A percentile compares a stretch with the other conserved stretches of the same genome.
These are phyloP conservation scores for Rhodeus uyekii DNA, from an alignment of 2,797 vertebrate genomes.

Conservation along the genomic window DNA sequence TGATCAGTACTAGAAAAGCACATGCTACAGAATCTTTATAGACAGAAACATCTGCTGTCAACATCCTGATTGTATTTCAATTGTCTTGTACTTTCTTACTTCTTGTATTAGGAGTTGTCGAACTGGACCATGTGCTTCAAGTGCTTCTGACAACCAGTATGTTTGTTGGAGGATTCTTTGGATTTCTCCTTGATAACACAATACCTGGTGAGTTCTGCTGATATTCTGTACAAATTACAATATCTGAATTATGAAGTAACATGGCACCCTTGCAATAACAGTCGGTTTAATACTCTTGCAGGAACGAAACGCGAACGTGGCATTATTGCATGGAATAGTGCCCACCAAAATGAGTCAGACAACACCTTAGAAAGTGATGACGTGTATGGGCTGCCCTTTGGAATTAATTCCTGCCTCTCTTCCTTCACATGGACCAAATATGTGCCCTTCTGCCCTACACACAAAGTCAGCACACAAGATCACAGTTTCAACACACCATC, in stretches of 20 bases:
- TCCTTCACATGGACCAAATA: slow-evolving; percentile 73
- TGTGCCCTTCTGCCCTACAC: slow-evolving; percentile 85
- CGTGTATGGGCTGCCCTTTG: slow-evolving; percentile 88
- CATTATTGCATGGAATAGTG: slow-evolving; percentile 83
- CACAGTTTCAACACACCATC: slow-evolving; percentile 25
- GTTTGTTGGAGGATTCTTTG: slow-evolving; percentile 95
- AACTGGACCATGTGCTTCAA: slow-evolving; percentile 88
- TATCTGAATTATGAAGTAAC: neutral
- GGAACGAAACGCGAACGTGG: slow-evolving; percentile 89
- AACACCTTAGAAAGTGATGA: slow-evolving; percentile 70
- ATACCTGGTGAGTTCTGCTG: slow-evolving; percentile 82
- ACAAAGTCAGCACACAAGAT: slow-evolving; percentile 40
- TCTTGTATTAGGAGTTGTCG: slow-evolving; percentile 77
- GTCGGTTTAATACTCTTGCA: slow-evolving; percentile 56
- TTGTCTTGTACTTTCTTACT: neutral
- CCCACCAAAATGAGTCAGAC: slow-evolving; percentile 70
- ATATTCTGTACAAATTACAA: neutral
- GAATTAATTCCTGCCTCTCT: slow-evolving; percentile 78
- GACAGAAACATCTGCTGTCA: neutral
- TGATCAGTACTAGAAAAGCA: neutral
- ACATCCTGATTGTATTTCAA: neutral
- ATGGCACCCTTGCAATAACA: neutral
- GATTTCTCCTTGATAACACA: slow-evolving; percentile 94
- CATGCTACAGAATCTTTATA: neutral
- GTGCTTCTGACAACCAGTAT: slow-evolving; percentile 94